These are phyloP conservation scores for Crenichthys baileyi DNA, from an alignment of 2,797 vertebrate species.

Conservation along the genomic window DNA sequence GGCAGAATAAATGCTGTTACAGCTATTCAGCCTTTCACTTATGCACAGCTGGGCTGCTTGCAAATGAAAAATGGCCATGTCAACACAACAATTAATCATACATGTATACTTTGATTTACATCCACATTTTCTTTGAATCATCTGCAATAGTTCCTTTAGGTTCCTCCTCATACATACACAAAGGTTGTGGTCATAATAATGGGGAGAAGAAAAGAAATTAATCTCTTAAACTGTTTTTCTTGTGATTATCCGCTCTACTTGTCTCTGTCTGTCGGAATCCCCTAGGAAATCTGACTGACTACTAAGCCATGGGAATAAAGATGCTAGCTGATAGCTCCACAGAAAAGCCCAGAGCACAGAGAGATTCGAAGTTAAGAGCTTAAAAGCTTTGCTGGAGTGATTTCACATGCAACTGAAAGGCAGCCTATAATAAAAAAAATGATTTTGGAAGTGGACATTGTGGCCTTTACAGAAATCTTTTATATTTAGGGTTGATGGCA, in stretches of 20 bases:
- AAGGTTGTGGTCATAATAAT: conserved; percentile 43
- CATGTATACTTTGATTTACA: conserved; percentile 22
- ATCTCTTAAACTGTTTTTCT: conserved; percentile 59
- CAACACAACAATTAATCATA: conserved; percentile 56
- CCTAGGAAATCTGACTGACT: conserved; percentile 55
- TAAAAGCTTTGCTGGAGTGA: conserved; percentile 37
- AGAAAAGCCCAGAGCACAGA: conserved; percentile 38
- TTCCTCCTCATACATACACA: not conserved
- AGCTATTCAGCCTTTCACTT: conserved; percentile 46
- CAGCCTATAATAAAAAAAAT: conserved; percentile 24
- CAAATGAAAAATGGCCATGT: conserved; percentile 52
- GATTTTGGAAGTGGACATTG: conserved; percentile 13
- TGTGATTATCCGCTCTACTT: conserved; percentile 57
- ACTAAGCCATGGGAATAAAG: conserved; percentile 54
- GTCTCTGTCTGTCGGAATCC: conserved; percentile 53
- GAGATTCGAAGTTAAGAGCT: conserved; percentile 57
- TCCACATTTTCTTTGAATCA: conserved; percentile 27
- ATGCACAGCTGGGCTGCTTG: conserved; percentile 36
- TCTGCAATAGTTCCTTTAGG: conserved; percentile 23
- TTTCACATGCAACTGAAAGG: conserved; percentile 45
- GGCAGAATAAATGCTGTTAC: conserved; percentile 53
- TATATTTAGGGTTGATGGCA: conserved; percentile 17
- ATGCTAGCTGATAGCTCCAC: conserved; percentile 45
- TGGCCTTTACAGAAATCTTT: conserved; percentile 3
- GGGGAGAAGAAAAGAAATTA: conserved; percentile 34